phyloP scores from a whole-genome alignment of 2,888 invertebrate species.

The Philereme vetulata region DNA sequence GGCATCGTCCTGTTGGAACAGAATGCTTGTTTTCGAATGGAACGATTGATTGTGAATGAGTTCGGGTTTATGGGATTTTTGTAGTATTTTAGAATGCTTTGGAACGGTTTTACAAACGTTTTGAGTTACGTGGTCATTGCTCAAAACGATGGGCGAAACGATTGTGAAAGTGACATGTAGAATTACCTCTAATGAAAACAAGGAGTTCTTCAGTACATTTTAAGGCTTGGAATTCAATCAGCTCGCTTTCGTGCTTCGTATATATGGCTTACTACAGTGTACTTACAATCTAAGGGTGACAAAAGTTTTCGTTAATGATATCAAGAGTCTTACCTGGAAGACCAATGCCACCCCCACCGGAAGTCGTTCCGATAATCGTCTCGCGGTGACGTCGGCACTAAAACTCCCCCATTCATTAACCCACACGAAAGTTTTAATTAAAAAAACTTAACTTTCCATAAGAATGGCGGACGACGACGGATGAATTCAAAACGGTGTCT shows the following conservation, averaged over 20 bases:
- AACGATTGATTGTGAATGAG: conserved; percentile 27
- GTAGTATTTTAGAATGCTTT: conserved; percentile 1
- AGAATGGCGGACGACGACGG: conserved; percentile 74
- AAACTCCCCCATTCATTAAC: conserved; percentile 75
- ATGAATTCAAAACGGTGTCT: conserved; percentile 78
- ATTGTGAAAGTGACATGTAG: not conserved
- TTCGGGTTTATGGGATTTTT: conserved; percentile 9
- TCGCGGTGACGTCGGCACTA: conserved; percentile 51
- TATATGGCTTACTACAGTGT: no score
- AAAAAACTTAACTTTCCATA: conserved; percentile 74
- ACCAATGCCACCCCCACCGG: conserved; percentile 43
- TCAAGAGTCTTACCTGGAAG: conserved; percentile 15
- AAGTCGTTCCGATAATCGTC: conserved; percentile 47
- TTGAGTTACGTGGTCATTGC: conserved; percentile 1
- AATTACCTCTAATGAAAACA: no score
- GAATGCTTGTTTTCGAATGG: conserved; percentile 32
- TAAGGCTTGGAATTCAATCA: no score
- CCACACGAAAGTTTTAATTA: conserved; percentile 80
- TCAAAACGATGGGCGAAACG: not conserved
- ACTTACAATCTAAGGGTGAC: no score
- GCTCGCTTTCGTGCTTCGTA: no score
- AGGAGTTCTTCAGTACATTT: no score
- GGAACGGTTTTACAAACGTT: conserved; percentile 3
- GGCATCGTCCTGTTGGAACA: conserved; percentile 36
- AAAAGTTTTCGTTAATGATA: not conserved